Evolutionary conservation across 2,888 invertebrate genomes (phyloP).

Genomic region (Caenorhabditis becei): DNA sequence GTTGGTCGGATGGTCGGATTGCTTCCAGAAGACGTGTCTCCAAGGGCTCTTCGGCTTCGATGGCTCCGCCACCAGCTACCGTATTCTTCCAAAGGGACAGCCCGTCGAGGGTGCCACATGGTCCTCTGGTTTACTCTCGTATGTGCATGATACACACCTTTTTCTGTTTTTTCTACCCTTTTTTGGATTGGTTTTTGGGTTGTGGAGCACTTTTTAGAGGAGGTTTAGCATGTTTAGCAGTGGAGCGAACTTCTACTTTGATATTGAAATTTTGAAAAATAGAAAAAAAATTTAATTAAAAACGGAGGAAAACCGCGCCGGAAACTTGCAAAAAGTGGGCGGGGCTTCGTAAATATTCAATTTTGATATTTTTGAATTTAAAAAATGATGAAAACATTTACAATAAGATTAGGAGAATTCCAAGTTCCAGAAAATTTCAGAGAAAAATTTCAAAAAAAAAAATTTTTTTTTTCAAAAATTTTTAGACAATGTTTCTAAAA

Average conservation of each 20-base stretch:
- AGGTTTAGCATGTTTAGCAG: too few species aligned
- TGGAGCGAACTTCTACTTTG: too few species aligned
- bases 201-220: too few species aligned
- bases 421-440: too few species aligned
- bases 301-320: too few species aligned
- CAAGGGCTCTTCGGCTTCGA: conserved; percentile 1
- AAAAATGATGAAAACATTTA: too few species aligned
- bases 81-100: conserved; percentile 65
- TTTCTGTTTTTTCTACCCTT: not conserved
- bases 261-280: too few species aligned
- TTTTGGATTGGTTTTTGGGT: not conserved
- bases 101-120: conserved; percentile 69
- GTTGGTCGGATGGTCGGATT: conserved; percentile 76
- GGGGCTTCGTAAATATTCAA: too few species aligned
- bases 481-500: not conserved
- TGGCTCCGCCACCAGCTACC: not conserved
- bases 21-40: conserved; percentile 57
- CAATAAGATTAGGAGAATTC: too few species aligned
- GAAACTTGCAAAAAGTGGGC: too few species aligned
- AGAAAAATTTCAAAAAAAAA: not conserved
- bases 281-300: too few species aligned
- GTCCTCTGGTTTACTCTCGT: conserved; percentile 48
- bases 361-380: too few species aligned
- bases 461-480: not conserved
- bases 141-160: conserved; percentile 45